phyloP scores from a whole-genome alignment of 2,888 invertebrate genomes.

The Toxonevra muliebris region DNA sequence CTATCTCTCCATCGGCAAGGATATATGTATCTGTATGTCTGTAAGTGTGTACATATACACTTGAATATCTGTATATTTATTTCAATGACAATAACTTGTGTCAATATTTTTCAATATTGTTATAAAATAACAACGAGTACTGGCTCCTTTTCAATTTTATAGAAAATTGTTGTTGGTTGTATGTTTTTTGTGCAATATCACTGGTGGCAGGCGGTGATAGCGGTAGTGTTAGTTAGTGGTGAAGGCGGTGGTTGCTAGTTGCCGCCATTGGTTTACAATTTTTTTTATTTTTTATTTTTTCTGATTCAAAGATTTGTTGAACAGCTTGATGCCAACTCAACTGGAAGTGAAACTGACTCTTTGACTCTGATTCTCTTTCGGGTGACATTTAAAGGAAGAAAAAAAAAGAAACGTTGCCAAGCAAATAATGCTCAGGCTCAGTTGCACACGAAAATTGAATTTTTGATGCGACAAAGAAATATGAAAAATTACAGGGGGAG shows the following conservation, averaged over 20 bases:
- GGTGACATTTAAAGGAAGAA: not conserved
- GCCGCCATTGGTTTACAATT: too few relatives aligned
- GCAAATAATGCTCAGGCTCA: too few relatives aligned
- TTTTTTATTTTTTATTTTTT: not conserved
- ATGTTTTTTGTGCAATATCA: too few relatives aligned
- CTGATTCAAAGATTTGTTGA: constrained; percentile 10
- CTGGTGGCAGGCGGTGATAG: not conserved
- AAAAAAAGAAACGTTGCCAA: too few relatives aligned
- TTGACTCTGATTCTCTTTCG: not conserved
- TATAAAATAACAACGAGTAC: constrained; percentile 27
- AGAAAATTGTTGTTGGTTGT: not conserved
- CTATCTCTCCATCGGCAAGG: too few relatives aligned
- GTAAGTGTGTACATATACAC: too few relatives aligned
- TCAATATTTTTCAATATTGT: constrained; percentile 35
- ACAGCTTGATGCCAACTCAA: constrained; percentile 32
- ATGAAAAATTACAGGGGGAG: too few relatives aligned
- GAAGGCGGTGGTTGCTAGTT: not conserved
- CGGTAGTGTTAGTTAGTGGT: too few relatives aligned
- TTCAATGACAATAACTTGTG: constrained; percentile 12
- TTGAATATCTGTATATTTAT: not conserved
- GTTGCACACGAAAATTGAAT: too few relatives aligned
- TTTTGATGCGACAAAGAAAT: too few relatives aligned
- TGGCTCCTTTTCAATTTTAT: not conserved
- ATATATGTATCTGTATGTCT: too few relatives aligned
- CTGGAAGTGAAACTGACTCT: constrained; percentile 17